These are phyloP conservation scores for Lithodes maja DNA, from an alignment of 2,888 invertebrate genomes.

Conservation along the genomic window DNA sequence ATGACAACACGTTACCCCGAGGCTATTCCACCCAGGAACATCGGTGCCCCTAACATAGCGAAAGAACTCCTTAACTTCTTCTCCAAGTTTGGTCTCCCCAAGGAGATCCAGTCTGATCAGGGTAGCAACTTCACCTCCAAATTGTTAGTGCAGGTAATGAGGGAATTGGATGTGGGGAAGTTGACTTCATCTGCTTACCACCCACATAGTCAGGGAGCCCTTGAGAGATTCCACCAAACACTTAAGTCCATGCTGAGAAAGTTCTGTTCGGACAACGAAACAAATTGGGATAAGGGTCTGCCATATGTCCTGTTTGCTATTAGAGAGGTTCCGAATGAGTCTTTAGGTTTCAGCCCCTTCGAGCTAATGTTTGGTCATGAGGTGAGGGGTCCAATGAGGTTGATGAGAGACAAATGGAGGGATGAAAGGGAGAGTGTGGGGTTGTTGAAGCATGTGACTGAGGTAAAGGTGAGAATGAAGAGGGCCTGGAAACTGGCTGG, in stretches of 20 bases:
- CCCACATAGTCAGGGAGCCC: no score
- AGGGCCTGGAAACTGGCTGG: not conserved
- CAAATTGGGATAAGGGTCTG: constrained; percentile 22
- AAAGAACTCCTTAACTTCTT: not conserved
- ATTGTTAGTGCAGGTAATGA: constrained; percentile 18
- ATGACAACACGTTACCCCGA: not conserved
- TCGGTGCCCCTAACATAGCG: constrained; percentile 1
- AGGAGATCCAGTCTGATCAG: no score
- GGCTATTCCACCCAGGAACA: not conserved
- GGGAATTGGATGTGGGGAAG: not conserved
- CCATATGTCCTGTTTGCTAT: not conserved
- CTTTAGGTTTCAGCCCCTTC: constrained; percentile 18
- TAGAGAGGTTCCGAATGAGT: not conserved
- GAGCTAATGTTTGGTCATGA: constrained; percentile 22
- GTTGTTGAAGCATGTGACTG: not conserved
- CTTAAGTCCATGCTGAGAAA: no score
- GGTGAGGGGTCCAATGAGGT: no score
- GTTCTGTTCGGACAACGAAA: not conserved
- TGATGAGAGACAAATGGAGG: not conserved
- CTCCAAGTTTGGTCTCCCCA: no score
- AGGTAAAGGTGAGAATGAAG: not conserved
- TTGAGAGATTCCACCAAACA: no score
- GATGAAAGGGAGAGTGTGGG: not conserved
- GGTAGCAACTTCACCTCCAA: constrained; percentile 13
- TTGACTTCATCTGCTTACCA: no score